Conservation (phyloP, 1,140 invertebrate genomes). For the Catajapyx aquilonaris region DNA sequence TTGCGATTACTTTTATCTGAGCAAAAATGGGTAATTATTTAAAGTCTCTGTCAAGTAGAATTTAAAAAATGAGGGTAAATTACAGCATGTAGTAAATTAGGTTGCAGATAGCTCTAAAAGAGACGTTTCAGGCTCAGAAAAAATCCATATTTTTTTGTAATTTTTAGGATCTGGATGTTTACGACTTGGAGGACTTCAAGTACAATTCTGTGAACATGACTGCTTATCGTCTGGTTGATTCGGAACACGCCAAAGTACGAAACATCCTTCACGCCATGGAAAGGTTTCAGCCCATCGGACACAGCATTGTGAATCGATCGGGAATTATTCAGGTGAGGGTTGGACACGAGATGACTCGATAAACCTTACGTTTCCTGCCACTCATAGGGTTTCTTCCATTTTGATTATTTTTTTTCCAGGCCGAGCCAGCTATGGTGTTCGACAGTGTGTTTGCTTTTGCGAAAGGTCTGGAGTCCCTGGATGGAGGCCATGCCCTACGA, state of each 20-base stretch:
- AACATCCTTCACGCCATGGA: slow-evolving; percentile 68
- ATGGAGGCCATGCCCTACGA: slow-evolving; percentile 35
- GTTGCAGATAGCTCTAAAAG: too few relatives aligned
- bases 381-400: neutral
- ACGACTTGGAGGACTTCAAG: slow-evolving; percentile 81
- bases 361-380: slow-evolving; percentile 1
- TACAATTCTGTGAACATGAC: slow-evolving; percentile 89
- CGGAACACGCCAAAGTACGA: slow-evolving; percentile 47
- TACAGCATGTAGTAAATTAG: too few relatives aligned
- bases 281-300: slow-evolving; percentile 61
- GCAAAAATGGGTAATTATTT: too few relatives aligned
- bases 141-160: too few relatives aligned
- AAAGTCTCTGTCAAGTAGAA: too few relatives aligned
- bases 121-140: too few relatives aligned
- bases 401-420: slow-evolving; percentile 42
- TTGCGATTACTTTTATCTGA: too few relatives aligned
- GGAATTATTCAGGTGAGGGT: slow-evolving; percentile 44
- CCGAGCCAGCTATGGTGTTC: slow-evolving; percentile 74
- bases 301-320: slow-evolving; percentile 49
- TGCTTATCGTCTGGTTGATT: slow-evolving; percentile 66
- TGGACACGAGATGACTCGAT: neutral
- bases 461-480: slow-evolving; percentile 48
- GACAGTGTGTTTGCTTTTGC: slow-evolving; percentile 79
- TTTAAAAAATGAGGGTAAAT: too few relatives aligned
- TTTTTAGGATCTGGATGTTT: slow-evolving; percentile 63